Percentiles rank a stretch among this genome's conserved stretches.
Evolutionary conservation across 2,113 vertebrate genomes (phyloP).

Genomic region (Brachypodius melanocephalos): DNA sequence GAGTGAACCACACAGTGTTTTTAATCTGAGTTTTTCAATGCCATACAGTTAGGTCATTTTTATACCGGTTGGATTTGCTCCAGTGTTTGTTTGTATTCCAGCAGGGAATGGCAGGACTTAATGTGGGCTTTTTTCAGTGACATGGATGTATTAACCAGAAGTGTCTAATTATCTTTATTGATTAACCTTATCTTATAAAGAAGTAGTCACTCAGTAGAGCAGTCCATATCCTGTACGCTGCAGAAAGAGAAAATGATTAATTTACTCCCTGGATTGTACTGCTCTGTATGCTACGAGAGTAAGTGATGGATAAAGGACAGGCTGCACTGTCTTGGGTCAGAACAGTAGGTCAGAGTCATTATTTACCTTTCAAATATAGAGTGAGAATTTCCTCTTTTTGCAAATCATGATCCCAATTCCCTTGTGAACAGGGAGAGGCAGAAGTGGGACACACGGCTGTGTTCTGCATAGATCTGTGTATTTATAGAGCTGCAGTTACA

Average conservation of each 20-base stretch:
- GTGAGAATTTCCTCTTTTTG: background rate
- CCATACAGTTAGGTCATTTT: background rate
- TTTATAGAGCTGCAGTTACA: background rate
- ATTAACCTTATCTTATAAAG: conserved; percentile 61
- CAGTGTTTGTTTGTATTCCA: conserved; percentile 15
- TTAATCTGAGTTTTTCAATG: background rate
- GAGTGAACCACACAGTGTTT: background rate
- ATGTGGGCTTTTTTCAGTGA: background rate
- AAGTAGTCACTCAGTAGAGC: conserved; percentile 10
- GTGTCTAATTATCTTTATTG: conserved; percentile 60
- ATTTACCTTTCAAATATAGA: conserved; percentile 33
- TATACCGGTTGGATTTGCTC: background rate
- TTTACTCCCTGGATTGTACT: conserved; percentile 14
- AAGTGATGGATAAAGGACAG: conserved; percentile 33
- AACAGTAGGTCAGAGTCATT: conserved; percentile 43
- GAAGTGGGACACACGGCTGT: background rate
- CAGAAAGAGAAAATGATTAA: conserved; percentile 49
- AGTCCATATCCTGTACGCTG: conserved; percentile 30
- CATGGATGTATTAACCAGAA: conserved; percentile 33
- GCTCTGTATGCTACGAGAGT: background rate
- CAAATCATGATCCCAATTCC: background rate
- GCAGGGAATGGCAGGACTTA: background rate
- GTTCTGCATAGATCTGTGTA: background rate
- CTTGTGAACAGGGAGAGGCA: background rate
- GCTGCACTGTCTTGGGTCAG: conserved; percentile 20